These are phyloP conservation scores for Adineta ricciae DNA, from an alignment of 2,888 invertebrate genomes.

Conservation along the genomic window DNA sequence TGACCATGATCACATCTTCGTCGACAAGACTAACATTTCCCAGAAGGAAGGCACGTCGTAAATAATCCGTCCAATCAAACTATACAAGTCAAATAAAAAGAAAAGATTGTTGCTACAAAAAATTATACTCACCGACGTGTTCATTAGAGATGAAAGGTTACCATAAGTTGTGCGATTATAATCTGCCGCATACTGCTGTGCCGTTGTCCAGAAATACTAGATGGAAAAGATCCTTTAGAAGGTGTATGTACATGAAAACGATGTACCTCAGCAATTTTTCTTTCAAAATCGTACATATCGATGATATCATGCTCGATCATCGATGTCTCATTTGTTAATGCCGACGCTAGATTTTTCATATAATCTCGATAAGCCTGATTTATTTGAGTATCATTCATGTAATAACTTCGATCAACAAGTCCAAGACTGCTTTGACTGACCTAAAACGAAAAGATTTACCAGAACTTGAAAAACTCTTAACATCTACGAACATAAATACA, in stretches of 20 bases:
- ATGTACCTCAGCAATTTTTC: neutral
- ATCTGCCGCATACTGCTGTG: neutral
- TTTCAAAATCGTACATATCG: neutral
- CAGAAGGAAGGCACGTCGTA: neutral
- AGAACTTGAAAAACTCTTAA: neutral
- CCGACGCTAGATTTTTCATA: neutral
- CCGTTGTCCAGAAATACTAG: neutral
- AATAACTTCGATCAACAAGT: neutral
- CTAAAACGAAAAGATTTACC: neutral
- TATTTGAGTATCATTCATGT: neutral
- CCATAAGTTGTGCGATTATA: neutral
- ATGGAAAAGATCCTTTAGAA: neutral
- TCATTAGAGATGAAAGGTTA: neutral
- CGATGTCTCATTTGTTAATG: neutral
- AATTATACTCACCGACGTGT: neutral
- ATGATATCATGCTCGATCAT: neutral
- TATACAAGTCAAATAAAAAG: neutral
- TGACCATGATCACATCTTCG: neutral
- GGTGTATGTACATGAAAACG: neutral
- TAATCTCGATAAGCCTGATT: neutral
- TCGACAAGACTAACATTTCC: neutral
- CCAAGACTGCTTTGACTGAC: neutral
- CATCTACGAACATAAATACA: neutral
- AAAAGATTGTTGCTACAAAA: neutral
- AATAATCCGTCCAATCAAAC: neutral